Percentiles rank a stretch among this genome's conserved stretches.
phyloP scores from a whole-genome alignment of 2,888 invertebrate species.

The Drosophila mettleri region DNA sequence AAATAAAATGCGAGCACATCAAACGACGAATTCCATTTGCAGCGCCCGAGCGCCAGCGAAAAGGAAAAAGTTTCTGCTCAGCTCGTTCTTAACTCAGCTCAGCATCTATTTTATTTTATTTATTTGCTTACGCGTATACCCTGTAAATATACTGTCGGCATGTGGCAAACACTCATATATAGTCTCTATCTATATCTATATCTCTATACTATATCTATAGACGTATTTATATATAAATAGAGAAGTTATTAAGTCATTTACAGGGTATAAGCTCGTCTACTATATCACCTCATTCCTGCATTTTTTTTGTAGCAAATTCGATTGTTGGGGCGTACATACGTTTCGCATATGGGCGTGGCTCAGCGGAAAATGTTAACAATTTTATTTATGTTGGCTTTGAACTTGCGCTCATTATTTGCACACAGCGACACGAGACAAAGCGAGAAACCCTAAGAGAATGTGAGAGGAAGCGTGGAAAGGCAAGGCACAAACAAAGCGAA shows the following conservation, averaged over 20 bases:
- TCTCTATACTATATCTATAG: too few species aligned
- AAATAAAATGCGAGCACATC: slow-evolving; percentile 62
- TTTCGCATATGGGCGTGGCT: slow-evolving; percentile 42
- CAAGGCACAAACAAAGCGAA: slow-evolving; percentile 36
- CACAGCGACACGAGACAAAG: slow-evolving; percentile 35
- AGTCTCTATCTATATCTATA: too few species aligned
- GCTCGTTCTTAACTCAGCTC: slow-evolving; percentile 38
- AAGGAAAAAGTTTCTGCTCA: slow-evolving; percentile 65
- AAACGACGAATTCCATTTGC: slow-evolving; percentile 81
- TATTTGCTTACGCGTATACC: slow-evolving; percentile 10
- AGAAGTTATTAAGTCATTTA: too few species aligned
- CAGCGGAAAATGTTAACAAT: slow-evolving; percentile 74
- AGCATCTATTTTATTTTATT: slow-evolving; percentile 30
- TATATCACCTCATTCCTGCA: slow-evolving; percentile 2
- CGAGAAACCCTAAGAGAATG: slow-evolving; percentile 21
- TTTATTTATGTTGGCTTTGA: slow-evolving; percentile 80
- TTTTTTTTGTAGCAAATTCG: slow-evolving; percentile 61
- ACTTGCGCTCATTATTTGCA: slow-evolving; percentile 74
- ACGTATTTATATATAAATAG: background rate
- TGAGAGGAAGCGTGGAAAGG: slow-evolving; percentile 1
- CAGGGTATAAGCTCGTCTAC: slow-evolving; percentile 10
- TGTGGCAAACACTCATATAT: too few species aligned
- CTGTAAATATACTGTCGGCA: background rate
- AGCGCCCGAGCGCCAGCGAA: slow-evolving; percentile 55
- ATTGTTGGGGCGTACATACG: slow-evolving; percentile 68